phyloP scores from a whole-genome alignment of 2,888 invertebrate genomes.

The Ceramica pisi region DNA sequence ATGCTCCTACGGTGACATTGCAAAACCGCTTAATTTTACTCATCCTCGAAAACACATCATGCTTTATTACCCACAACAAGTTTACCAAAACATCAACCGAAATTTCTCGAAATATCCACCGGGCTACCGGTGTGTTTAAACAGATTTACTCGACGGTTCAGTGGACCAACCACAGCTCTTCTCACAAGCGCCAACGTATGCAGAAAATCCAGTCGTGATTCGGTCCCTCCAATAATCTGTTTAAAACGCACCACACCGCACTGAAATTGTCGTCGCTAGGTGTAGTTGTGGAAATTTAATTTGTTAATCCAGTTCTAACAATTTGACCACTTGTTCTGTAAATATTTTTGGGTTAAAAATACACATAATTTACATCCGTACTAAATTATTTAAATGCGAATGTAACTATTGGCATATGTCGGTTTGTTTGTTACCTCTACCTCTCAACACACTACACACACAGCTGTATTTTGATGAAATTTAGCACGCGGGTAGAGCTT shows the following conservation, averaged over 20 bases:
- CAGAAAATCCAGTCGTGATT: constrained; percentile 39
- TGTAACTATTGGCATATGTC: no score
- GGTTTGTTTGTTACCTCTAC: no score
- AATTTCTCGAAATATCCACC: neutral
- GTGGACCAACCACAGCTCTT: neutral
- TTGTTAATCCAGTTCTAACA: constrained; percentile 14
- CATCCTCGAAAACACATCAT: neutral
- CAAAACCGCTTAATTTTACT: neutral
- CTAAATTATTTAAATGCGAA: no score
- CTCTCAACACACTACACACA: no score
- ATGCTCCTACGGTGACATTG: neutral
- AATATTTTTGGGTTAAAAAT: no score
- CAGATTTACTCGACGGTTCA: constrained; percentile 19
- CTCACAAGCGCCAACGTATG: constrained; percentile 21
- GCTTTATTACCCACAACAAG: neutral
- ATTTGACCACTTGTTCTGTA: neutral
- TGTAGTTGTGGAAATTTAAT: constrained; percentile 7
- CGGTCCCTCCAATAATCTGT: constrained; percentile 36
- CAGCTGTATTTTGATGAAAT: no score
- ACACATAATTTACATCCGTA: no score
- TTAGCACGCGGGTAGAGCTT: no score
- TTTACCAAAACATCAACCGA: neutral
- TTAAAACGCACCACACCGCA: constrained; percentile 34
- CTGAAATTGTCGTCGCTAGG: constrained; percentile 22
- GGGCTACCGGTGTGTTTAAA: constrained; percentile 2